These are phyloP conservation scores for Andrena hattorfiana DNA, from an alignment of 2,888 invertebrate genomes.

Conservation along the genomic window DNA sequence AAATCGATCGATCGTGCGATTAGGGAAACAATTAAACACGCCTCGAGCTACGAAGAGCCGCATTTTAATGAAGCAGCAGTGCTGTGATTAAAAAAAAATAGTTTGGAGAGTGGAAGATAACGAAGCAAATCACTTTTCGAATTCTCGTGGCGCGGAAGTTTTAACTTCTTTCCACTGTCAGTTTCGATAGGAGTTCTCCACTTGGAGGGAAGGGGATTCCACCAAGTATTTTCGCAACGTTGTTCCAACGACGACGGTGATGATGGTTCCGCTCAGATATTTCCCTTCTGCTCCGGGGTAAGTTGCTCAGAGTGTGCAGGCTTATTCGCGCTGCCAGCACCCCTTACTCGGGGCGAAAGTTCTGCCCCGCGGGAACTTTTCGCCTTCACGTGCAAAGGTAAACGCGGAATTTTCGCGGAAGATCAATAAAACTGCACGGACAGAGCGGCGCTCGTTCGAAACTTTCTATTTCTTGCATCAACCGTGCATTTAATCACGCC, in stretches of 20 bases:
- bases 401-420: slow-evolving; percentile 49
- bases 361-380: slow-evolving; percentile 37
- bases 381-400: slow-evolving; percentile 47
- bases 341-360: slow-evolving; percentile 42
- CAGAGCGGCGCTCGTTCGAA: background rate
- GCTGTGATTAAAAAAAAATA: no score
- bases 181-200: background rate
- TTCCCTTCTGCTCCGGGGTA: background rate
- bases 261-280: slow-evolving; percentile 26
- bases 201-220: background rate
- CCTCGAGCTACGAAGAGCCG: background rate
- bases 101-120: no score
- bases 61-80: no score
- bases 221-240: background rate
- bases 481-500: slow-evolving; percentile 25
- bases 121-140: background rate
- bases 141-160: background rate
- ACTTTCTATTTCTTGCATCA: slow-evolving; percentile 34
- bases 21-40: slow-evolving; percentile 8
- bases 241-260: background rate
- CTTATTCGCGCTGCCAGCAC: slow-evolving; percentile 21
- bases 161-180: background rate
- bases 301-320: slow-evolving; percentile 7
- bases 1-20: no score
- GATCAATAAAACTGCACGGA: slow-evolving; percentile 49